A percentile compares a stretch with the other conserved stretches of the same genome.
Evolutionary conservation across 2,113 vertebrate species (phyloP).

Genomic region (Sylvia atricapilla): DNA sequence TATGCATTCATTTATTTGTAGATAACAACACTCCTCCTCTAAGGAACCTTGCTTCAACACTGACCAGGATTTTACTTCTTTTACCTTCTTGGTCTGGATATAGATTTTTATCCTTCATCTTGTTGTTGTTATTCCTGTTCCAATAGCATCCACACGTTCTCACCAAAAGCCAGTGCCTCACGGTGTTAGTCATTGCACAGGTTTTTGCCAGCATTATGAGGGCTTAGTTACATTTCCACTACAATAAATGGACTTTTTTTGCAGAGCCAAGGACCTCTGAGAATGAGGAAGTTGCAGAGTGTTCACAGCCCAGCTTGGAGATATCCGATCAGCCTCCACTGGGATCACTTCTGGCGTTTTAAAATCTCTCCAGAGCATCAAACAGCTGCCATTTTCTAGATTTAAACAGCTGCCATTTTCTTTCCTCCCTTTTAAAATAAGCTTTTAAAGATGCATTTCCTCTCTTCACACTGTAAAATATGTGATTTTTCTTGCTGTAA

Average conservation of each 20-base stretch:
- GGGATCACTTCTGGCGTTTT: conserved; percentile 45
- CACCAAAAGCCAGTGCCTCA: not conserved
- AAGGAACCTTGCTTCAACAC: not conserved
- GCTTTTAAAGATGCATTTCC: conserved; percentile 28
- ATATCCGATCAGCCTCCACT: conserved; percentile 20
- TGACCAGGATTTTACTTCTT: not conserved
- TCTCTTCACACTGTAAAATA: not conserved
- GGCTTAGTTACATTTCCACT: not conserved
- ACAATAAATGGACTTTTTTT: conserved; percentile 3
- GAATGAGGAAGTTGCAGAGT: conserved; percentile 24
- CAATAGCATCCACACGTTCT: not conserved
- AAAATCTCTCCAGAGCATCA: conserved; percentile 52
- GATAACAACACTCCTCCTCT: not conserved
- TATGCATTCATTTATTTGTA: not conserved
- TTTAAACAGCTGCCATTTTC: conserved; percentile 60
- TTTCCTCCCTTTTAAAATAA: conserved; percentile 18
- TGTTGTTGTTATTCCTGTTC: not conserved
- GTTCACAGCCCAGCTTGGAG: conserved; percentile 16
- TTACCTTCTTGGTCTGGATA: not conserved
- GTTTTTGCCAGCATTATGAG: not conserved
- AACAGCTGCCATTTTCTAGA: conserved; percentile 59
- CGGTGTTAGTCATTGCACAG: not conserved
- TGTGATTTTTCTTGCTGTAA: not conserved
- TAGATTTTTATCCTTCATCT: not conserved
- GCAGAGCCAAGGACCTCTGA: conserved; percentile 4